Evolutionary conservation across 2,888 invertebrate genomes (phyloP).

Genomic region (Schrankia costaestrigalis): DNA sequence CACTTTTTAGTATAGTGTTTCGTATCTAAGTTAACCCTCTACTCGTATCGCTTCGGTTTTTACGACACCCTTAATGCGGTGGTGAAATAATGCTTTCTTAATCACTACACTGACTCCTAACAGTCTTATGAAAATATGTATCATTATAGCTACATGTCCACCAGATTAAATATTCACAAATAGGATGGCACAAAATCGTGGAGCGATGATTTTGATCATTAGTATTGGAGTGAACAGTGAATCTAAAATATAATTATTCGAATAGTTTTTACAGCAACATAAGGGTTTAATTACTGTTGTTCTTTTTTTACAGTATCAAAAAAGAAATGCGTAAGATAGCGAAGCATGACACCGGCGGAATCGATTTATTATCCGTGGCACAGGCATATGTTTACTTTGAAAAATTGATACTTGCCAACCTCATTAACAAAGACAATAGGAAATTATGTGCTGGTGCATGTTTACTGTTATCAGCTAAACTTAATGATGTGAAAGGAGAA

Average conservation of each 20-base stretch:
- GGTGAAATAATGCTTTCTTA: no score
- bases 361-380: slow-evolving; percentile 95
- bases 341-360: slow-evolving; percentile 87
- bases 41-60: no score
- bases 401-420: slow-evolving; percentile 93
- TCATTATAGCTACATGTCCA: no score
- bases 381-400: slow-evolving; percentile 99
- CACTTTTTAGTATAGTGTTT: no score
- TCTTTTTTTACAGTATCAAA: slow-evolving; percentile 86
- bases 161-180: no score
- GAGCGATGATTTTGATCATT: no score
- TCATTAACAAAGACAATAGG: slow-evolving; percentile 96
- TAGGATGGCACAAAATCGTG: no score
- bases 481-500: slow-evolving; percentile 97
- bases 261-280: background rate
- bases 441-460: slow-evolving; percentile 98
- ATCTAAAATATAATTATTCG: background rate
- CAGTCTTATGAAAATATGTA: no score
- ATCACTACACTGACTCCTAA: no score
- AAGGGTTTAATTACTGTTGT: background rate
- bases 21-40: no score
- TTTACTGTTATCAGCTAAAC: slow-evolving; percentile 95
- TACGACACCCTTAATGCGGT: no score
- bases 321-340: slow-evolving; percentile 97
- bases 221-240: no score